A percentile compares a stretch with the other conserved stretches of the same genome.
Conservation (phyloP, 2,113 vertebrate genomes). For the Clarias gariepinus region DNA sequence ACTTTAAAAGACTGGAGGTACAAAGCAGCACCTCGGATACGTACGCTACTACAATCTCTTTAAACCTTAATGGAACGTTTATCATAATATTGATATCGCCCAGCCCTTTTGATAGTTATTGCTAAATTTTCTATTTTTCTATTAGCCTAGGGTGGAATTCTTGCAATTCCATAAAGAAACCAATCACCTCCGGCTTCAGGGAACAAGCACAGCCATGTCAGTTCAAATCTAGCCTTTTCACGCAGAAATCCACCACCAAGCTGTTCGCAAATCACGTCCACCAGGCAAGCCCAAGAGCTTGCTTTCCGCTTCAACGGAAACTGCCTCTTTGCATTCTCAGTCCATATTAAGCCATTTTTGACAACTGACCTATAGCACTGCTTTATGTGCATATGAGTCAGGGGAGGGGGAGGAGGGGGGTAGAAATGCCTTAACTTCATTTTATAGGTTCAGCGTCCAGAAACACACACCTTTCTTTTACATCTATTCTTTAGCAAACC, state of each 20-base stretch:
- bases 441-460: not conserved
- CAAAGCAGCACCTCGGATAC: not conserved
- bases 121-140: not conserved
- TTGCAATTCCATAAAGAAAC: not conserved
- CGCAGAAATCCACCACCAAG: not conserved
- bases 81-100: not conserved
- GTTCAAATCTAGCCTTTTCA: constrained; percentile 5
- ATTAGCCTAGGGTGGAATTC: constrained; percentile 8
- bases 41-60: not conserved
- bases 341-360: not conserved
- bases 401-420: no score
- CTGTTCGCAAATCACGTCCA: not conserved
- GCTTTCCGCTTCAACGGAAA: not conserved
- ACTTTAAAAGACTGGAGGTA: constrained; percentile 26
- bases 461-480: not conserved
- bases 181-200: not conserved
- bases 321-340: not conserved
- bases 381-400: not conserved
- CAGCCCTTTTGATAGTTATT: not conserved
- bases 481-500: not conserved
- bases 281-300: not conserved
- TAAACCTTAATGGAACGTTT: not conserved
- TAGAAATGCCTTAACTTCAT: not conserved
- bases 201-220: not conserved
- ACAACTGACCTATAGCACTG: not conserved